phyloP scores from a whole-genome alignment of 2,113 vertebrate genomes.

The Pelecanoides urinatrix region DNA sequence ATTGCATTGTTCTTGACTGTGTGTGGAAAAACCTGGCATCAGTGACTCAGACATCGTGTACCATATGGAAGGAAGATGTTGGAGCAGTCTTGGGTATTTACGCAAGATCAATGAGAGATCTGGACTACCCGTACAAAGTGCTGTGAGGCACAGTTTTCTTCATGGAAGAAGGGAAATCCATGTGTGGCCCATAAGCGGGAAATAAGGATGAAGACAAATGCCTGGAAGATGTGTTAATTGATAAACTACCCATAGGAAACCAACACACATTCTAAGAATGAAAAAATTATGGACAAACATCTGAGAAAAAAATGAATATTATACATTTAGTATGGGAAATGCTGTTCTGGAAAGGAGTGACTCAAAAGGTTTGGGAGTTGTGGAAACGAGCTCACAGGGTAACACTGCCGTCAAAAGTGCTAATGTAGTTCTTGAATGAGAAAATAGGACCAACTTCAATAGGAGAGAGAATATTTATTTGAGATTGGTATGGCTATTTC shows the following conservation, averaged over 20 bases:
- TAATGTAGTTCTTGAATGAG: not conserved
- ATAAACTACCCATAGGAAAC: not conserved
- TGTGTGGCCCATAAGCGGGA: not conserved
- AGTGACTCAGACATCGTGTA: accelerated
- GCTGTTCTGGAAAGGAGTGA: not conserved
- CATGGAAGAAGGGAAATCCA: not conserved
- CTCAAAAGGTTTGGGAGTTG: not conserved
- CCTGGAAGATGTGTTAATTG: not conserved
- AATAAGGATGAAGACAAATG: not conserved
- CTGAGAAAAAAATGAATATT: not conserved
- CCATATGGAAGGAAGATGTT: not conserved
- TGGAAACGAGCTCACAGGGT: not conserved
- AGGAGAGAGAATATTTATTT: not conserved
- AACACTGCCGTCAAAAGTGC: not conserved
- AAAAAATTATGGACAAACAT: not conserved
- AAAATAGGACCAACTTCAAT: not conserved
- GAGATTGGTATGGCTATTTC: not conserved
- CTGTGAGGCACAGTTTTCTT: not conserved
- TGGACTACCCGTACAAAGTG: not conserved
- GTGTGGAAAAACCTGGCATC: not conserved
- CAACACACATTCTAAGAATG: not conserved
- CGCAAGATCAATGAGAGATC: not conserved
- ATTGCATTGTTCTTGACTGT: not conserved
- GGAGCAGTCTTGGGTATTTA: not conserved
- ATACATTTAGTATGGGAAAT: not conserved